Percentiles rank a stretch among this genome's conserved stretches.
Evolutionary conservation across 2,888 invertebrate genomes (phyloP).

Genomic region (Drosophila neotestacea): DNA sequence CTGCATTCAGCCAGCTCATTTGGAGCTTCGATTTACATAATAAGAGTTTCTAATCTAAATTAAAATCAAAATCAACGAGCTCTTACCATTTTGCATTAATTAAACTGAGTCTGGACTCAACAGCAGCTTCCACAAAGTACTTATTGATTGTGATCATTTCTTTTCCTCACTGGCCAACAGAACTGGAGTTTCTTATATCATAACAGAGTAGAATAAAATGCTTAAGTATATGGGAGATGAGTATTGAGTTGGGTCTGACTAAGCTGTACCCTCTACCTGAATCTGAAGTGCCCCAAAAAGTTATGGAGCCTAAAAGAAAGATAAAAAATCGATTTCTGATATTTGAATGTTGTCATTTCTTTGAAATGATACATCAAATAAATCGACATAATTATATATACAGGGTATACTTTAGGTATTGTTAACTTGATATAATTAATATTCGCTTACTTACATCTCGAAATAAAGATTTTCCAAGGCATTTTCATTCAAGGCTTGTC

Average conservation of each 20-base stretch:
- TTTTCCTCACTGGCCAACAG: conserved; percentile 42
- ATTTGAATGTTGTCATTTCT: too few relatives aligned
- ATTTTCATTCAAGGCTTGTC: too few relatives aligned
- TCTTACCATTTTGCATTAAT: conserved; percentile 77
- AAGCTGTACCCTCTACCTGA: conserved; percentile 6
- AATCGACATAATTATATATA: background rate
- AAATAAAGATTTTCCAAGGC: too few relatives aligned
- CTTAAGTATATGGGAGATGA: too few relatives aligned
- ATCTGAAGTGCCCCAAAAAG: too few relatives aligned
- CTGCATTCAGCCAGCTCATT: conserved; percentile 21
- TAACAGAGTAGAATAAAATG: conserved; percentile 16
- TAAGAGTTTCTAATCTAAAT: conserved; percentile 72
- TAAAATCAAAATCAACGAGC: conserved; percentile 72
- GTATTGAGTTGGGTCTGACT: background rate
- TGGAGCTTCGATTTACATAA: conserved; percentile 46
- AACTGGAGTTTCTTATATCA: conserved; percentile 37
- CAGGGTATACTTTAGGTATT: background rate
- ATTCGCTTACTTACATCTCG: too few relatives aligned
- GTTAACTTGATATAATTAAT: too few relatives aligned
- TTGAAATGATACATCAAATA: too few relatives aligned
- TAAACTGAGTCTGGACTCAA: conserved; percentile 45
- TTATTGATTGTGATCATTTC: conserved; percentile 73
- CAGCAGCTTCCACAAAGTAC: conserved; percentile 23
- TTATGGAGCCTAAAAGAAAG: too few relatives aligned
- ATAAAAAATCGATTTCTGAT: too few relatives aligned